Evolutionary conservation across 2,888 invertebrate species (phyloP).

Genomic region (Harpagoxenus sublaevis): DNA sequence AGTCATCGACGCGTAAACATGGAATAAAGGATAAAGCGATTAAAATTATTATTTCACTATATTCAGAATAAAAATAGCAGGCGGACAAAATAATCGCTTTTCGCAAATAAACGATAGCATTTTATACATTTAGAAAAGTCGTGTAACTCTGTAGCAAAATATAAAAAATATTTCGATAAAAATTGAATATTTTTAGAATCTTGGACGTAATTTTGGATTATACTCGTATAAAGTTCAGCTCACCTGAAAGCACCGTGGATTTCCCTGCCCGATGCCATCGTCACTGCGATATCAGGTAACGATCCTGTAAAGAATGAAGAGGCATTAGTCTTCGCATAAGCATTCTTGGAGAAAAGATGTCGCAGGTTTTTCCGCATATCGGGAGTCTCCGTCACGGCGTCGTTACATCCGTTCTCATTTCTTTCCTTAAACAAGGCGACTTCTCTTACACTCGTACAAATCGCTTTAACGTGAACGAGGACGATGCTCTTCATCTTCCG

Average conservation of each 20-base stretch:
- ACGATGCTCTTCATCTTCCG: conserved; percentile 27
- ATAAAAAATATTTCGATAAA: background rate
- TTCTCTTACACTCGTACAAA: conserved; percentile 4
- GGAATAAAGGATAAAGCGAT: background rate
- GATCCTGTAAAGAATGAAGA: conserved; percentile 74
- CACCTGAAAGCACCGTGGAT: conserved; percentile 82
- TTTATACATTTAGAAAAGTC: background rate
- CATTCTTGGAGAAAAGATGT: background rate
- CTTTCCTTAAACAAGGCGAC: conserved; percentile 24
- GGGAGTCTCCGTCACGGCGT: background rate
- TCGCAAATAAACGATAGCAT: background rate
- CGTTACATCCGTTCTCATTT: conserved; percentile 10
- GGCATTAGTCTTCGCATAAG: background rate
- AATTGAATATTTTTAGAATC: background rate
- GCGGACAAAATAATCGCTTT: background rate
- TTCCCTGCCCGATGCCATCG: conserved; percentile 81
- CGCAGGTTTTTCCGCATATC: background rate
- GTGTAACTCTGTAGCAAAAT: background rate
- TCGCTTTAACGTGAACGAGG: conserved; percentile 39
- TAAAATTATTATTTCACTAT: background rate
- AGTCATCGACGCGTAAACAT: background rate
- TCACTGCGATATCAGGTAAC: conserved; percentile 80
- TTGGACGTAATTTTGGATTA: background rate
- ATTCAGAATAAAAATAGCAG: background rate
- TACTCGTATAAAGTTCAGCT: conserved; percentile 25